phyloP scores from a whole-genome alignment of 2,888 invertebrate species.

The Noctua janthina region DNA sequence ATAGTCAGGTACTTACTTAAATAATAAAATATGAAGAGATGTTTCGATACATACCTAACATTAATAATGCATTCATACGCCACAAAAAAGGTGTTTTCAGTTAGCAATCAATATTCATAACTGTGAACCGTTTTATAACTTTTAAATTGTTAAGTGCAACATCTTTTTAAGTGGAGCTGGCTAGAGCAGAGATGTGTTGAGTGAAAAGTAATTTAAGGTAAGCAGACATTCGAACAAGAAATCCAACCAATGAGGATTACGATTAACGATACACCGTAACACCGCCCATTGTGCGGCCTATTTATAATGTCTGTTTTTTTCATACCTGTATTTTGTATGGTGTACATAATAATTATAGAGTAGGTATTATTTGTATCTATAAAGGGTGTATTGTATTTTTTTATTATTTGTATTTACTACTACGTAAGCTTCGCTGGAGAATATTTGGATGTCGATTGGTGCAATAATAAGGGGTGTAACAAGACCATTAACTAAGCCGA shows the following conservation, averaged over 20 bases:
- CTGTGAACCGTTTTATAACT: too few relatives aligned
- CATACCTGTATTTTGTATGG: neutral
- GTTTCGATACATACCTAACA: neutral
- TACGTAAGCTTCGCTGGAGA: too few relatives aligned
- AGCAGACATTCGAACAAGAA: neutral
- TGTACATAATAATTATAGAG: neutral
- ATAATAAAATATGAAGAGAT: constrained; percentile 1
- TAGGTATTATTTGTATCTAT: neutral
- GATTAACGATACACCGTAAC: neutral
- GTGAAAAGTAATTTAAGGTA: neutral
- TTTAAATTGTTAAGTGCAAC: neutral
- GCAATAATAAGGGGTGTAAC: too few relatives aligned
- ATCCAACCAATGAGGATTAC: neutral
- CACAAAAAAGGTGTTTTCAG: neutral
- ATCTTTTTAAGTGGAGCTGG: neutral
- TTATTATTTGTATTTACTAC: too few relatives aligned
- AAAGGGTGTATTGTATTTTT: too few relatives aligned
- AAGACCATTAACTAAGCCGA: too few relatives aligned
- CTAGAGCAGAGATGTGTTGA: neutral
- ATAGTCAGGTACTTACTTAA: neutral
- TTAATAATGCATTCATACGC: neutral
- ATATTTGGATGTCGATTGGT: too few relatives aligned
- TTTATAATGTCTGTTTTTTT: neutral
- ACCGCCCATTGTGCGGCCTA: neutral
- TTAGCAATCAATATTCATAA: neutral